Conservation (phyloP, 2,797 vertebrate genomes). For the Acestrorhynchus altus region DNA sequence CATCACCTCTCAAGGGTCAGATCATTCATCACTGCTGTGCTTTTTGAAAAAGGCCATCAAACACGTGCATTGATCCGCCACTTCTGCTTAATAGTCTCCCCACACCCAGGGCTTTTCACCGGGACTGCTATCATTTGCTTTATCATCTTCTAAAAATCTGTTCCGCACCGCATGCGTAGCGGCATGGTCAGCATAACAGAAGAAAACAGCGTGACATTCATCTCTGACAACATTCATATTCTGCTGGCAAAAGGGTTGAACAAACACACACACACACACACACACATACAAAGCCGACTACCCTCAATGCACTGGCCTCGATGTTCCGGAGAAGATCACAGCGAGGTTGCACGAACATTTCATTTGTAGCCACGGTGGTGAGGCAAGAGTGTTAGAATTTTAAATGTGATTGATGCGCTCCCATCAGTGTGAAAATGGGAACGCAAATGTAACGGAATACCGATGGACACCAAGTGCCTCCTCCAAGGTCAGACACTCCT, state of each 20-base stretch:
- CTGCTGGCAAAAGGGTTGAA: background rate
- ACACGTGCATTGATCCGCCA: background rate
- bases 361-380: slow-evolving; percentile 35
- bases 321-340: slow-evolving; percentile 15
- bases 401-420: slow-evolving; percentile 56
- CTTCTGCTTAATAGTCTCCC: slow-evolving; percentile 15
- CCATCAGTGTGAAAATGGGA: slow-evolving; percentile 53
- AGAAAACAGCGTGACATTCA: slow-evolving; percentile 16
- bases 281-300: background rate
- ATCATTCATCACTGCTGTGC: slow-evolving; percentile 10
- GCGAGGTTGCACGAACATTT: slow-evolving; percentile 42
- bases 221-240: slow-evolving; percentile 35
- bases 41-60: slow-evolving; percentile 10
- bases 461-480: slow-evolving; percentile 48
- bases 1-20: slow-evolving; percentile 30
- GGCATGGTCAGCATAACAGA: slow-evolving; percentile 13
- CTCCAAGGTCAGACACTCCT: slow-evolving; percentile 57
- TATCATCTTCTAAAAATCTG: slow-evolving; percentile 23
- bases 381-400: slow-evolving; percentile 38
- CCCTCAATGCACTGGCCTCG: slow-evolving; percentile 21
- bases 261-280: background rate
- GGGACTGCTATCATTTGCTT: slow-evolving; percentile 25
- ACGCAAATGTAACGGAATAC: slow-evolving; percentile 49
- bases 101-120: background rate
- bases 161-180: background rate